A percentile compares a stretch with the other conserved stretches of the same genome.
These are phyloP conservation scores for Hemiprocne comata DNA, from an alignment of 2,113 vertebrate species.

Conservation along the genomic window DNA sequence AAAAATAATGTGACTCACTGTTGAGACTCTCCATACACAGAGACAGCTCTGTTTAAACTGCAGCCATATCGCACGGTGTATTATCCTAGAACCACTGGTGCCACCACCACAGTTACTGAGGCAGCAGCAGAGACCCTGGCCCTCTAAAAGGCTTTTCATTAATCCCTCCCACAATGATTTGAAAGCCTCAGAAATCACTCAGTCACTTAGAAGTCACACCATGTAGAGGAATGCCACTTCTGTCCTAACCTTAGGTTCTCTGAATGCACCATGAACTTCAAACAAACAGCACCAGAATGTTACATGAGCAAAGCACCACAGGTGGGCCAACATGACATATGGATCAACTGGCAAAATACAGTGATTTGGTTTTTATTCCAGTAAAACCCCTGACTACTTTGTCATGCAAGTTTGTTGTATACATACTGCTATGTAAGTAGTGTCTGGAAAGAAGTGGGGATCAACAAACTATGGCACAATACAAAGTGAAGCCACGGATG, in stretches of 20 bases:
- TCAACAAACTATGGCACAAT: not conserved
- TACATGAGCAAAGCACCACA: not conserved
- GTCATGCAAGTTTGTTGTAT: not conserved
- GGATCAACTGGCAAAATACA: not conserved
- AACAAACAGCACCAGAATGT: not conserved
- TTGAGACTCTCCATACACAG: not conserved
- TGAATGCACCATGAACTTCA: not conserved
- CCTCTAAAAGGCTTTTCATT: not conserved
- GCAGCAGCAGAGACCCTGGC: not conserved
- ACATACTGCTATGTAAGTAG: not conserved
- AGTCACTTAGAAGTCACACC: not conserved
- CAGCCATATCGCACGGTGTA: not conserved
- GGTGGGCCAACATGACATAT: rapidly evolving
- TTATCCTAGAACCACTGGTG: not conserved
- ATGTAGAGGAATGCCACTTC: not conserved
- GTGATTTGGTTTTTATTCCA: not conserved
- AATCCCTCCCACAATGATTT: not conserved
- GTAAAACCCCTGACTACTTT: not conserved
- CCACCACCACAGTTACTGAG: not conserved
- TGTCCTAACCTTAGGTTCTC: not conserved
- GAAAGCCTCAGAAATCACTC: not conserved
- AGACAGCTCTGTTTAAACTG: not conserved
- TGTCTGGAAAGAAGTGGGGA: not conserved
- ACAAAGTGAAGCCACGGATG: not conserved
- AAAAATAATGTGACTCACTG: not conserved